A percentile compares a stretch with the other conserved stretches of the same genome.
Conservation (phyloP, 2,797 vertebrate species). For the Columba guinea region DNA sequence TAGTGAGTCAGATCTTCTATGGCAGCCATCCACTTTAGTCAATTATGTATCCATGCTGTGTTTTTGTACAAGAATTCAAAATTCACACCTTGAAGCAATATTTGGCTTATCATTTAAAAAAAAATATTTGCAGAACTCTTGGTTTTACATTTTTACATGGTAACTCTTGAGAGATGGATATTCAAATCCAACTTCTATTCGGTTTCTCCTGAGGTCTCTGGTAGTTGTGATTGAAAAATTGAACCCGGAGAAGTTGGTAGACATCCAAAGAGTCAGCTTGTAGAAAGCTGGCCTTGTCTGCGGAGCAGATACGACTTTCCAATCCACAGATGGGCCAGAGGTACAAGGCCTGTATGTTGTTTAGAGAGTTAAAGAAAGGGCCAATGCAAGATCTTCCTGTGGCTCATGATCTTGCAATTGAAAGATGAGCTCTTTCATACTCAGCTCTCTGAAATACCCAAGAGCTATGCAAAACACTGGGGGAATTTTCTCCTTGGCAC, state of each 20-base stretch:
- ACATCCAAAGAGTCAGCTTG: background rate
- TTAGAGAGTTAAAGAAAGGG: background rate
- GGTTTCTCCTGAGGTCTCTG: background rate
- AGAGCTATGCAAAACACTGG: background rate
- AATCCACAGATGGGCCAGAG: background rate
- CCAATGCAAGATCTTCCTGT: background rate
- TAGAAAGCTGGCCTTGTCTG: background rate
- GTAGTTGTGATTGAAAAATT: background rate
- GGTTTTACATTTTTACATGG: background rate
- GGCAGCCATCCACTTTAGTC: background rate
- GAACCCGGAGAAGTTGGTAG: background rate
- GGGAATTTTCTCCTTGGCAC: background rate
- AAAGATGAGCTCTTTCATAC: background rate
- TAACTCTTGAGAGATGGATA: background rate
- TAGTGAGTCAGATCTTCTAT: background rate
- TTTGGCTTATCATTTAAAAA: background rate
- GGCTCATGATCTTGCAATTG: background rate
- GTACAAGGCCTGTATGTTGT: background rate
- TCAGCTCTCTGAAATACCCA: background rate
- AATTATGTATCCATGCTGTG: background rate
- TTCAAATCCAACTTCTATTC: background rate
- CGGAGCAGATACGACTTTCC: background rate
- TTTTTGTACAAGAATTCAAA: background rate
- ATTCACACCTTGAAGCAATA: background rate
- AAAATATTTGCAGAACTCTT: background rate